Evolutionary conservation across 2,888 invertebrate genomes (phyloP).

Genomic region (Diaperis boleti): DNA sequence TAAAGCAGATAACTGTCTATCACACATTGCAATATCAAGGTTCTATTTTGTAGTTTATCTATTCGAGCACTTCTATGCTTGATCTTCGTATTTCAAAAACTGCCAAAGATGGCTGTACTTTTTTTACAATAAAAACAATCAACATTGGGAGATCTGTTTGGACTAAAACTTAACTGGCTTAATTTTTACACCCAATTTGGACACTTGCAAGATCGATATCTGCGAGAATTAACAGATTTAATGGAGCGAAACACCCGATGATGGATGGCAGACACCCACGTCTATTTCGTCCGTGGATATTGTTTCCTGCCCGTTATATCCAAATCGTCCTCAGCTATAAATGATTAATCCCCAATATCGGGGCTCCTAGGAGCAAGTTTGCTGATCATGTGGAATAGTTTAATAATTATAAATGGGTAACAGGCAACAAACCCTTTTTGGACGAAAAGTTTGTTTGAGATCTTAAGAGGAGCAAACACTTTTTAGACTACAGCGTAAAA

Average conservation of each 20-base stretch:
- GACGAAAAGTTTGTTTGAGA: background rate
- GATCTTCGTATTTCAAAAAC: too few species aligned
- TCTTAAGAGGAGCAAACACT: background rate
- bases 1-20: too few species aligned
- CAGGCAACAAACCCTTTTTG: background rate
- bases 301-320: conserved; percentile 15
- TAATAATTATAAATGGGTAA: background rate
- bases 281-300: conserved; percentile 28
- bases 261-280: conserved; percentile 28
- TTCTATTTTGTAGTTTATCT: too few species aligned
- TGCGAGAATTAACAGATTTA: conserved; percentile 24
- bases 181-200: conserved; percentile 11
- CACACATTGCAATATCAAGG: too few species aligned
- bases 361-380: background rate
- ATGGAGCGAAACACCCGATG: conserved; percentile 24
- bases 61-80: too few species aligned
- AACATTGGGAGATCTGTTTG: too few species aligned
- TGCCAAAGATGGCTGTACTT: too few species aligned
- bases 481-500: conserved; percentile 2
- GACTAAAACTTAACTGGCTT: conserved; percentile 2
- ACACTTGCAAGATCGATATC: conserved; percentile 28
- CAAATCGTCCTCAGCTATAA: conserved; percentile 1
- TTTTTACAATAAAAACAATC: too few species aligned
- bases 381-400: background rate
- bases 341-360: conserved; percentile 10